phyloP scores from a whole-genome alignment of 2,888 invertebrate species.

The Ormyrus pomaceus region DNA sequence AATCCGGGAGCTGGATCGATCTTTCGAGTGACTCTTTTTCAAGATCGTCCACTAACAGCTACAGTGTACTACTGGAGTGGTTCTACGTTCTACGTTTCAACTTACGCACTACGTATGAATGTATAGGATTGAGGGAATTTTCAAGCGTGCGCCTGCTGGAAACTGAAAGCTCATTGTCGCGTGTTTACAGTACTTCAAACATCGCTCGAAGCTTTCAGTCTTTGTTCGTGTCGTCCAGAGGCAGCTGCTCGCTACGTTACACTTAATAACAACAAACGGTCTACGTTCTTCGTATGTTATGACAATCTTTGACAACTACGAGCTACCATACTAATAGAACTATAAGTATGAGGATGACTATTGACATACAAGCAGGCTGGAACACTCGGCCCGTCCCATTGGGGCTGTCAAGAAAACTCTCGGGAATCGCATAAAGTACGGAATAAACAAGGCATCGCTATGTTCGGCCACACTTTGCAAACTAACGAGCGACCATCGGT shows the following conservation, averaged over 20 bases:
- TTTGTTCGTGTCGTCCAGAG: slow-evolving; percentile 33
- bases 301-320: slow-evolving; percentile 3
- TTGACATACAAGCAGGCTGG: slow-evolving; percentile 43
- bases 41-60: slow-evolving; percentile 17
- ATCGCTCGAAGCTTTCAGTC: neutral
- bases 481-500: neutral
- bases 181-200: neutral
- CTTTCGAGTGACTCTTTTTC: neutral
- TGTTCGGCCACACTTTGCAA: slow-evolving; percentile 28
- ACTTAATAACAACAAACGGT: slow-evolving; percentile 1
- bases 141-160: slow-evolving; percentile 22
- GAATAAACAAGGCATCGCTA: slow-evolving; percentile 18
- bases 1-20: slow-evolving; percentile 8
- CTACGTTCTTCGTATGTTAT: slow-evolving; percentile 8
- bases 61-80: slow-evolving; percentile 25
- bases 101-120: slow-evolving; percentile 23
- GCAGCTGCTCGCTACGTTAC: neutral
- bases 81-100: slow-evolving; percentile 16
- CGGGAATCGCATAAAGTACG: neutral
- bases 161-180: slow-evolving; percentile 11
- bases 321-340: slow-evolving; percentile 7
- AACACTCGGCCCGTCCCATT: slow-evolving; percentile 42
- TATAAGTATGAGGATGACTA: slow-evolving; percentile 22
- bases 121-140: slow-evolving; percentile 22
- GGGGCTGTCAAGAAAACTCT: slow-evolving; percentile 20